Evolutionary conservation across 2,888 invertebrate genomes (phyloP).

Genomic region (Pyrrhia umbra): DNA sequence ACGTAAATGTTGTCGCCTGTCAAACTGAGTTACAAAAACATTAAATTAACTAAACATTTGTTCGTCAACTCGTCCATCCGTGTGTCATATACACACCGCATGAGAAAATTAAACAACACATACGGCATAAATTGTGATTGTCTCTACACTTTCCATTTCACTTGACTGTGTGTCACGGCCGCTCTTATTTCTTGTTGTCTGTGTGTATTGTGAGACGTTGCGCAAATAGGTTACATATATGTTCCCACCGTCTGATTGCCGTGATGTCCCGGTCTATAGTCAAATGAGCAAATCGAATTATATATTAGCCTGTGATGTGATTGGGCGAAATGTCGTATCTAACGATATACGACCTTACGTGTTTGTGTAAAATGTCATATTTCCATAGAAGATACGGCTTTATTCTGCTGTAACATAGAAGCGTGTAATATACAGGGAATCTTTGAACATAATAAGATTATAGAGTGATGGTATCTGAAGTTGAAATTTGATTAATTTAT

Average conservation of each 20-base stretch:
- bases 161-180: conserved; percentile 63
- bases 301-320: conserved; percentile 41
- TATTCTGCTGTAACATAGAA: conserved; percentile 10
- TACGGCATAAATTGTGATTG: conserved; percentile 57
- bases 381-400: conserved; percentile 18
- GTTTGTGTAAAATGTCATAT: conserved; percentile 32
- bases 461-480: conserved; percentile 36
- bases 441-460: conserved; percentile 32
- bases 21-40: conserved; percentile 54
- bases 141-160: conserved; percentile 75
- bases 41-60: conserved; percentile 55
- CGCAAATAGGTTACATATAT: conserved; percentile 57
- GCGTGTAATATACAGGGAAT: conserved; percentile 27
- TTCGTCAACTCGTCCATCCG: conserved; percentile 43
- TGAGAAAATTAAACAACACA: conserved; percentile 80
- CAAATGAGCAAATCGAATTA: conserved; percentile 59
- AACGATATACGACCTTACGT: too few relatives aligned
- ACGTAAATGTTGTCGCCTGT: too few relatives aligned
- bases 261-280: conserved; percentile 45
- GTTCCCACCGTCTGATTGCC: conserved; percentile 52
- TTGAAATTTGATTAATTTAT: conserved; percentile 37
- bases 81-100: conserved; percentile 64
- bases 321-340: conserved; percentile 29
- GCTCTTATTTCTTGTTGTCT: conserved; percentile 10
- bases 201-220: conserved; percentile 49